Conservation (phyloP, 2,888 invertebrate species). For the Caenorhabditis sp. region DNA sequence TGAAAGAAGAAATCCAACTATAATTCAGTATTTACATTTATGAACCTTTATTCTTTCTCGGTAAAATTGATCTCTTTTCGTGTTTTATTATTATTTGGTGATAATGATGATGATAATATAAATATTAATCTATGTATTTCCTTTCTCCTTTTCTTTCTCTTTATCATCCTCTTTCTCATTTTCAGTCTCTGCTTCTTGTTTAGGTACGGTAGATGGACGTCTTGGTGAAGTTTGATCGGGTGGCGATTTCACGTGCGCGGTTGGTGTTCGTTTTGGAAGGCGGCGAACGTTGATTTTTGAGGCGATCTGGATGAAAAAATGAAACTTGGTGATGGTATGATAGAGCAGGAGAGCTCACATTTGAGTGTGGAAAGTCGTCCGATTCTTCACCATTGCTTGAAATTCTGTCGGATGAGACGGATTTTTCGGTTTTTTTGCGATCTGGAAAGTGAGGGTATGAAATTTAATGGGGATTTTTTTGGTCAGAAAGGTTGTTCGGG, state of each 20-base stretch:
- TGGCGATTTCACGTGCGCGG: conserved; percentile 25
- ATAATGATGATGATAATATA: background rate
- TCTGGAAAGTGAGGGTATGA: background rate
- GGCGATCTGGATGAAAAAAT: conserved; percentile 21
- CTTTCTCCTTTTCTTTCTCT: background rate
- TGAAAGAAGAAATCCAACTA: background rate
- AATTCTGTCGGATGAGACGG: background rate
- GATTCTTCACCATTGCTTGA: background rate
- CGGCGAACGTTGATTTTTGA: conserved; percentile 30
- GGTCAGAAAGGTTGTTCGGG: background rate
- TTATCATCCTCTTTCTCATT: background rate
- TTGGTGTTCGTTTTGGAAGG: conserved; percentile 33
- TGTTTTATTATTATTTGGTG: too few relatives aligned
- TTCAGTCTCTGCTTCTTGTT: background rate
- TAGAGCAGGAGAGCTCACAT: background rate
- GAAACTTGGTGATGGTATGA: background rate
- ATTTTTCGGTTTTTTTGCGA: background rate
- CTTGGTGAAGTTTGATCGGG: background rate
- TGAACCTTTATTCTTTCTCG: background rate
- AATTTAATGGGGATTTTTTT: background rate
- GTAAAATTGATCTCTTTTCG: background rate
- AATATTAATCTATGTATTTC: background rate
- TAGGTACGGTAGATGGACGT: background rate
- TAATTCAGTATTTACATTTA: background rate
- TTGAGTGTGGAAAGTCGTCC: background rate